Evolutionary conservation across 2,113 vertebrate species (phyloP).

Genomic region (Gnathonemus echidnorhynchus): DNA sequence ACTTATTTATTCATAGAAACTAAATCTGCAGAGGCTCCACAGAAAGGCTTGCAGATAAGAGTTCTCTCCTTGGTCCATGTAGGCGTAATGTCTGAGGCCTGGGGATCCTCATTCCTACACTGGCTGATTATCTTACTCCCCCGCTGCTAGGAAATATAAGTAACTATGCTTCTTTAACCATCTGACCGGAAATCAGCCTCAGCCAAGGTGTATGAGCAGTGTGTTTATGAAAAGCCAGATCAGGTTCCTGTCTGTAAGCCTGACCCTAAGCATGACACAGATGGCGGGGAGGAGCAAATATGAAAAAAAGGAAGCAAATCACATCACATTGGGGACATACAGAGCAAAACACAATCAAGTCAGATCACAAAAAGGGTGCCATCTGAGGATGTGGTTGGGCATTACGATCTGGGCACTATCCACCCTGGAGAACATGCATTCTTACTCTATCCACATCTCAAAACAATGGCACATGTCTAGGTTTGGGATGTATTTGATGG

Average conservation of each 20-base stretch:
- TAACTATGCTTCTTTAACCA: background rate
- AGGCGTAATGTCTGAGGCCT: background rate
- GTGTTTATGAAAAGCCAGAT: background rate
- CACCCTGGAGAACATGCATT: background rate
- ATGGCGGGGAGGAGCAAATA: background rate
- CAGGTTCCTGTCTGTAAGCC: background rate
- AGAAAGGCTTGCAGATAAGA: background rate
- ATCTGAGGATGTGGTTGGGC: background rate
- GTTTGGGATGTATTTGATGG: background rate
- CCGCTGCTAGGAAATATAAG: background rate
- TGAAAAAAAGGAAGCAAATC: background rate
- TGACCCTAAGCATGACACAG: background rate
- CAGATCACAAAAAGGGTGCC: background rate
- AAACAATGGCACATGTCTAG: background rate
- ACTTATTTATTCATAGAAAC: constrained; percentile 3
- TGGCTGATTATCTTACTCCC: background rate
- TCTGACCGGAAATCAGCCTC: background rate
- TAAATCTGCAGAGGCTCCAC: background rate
- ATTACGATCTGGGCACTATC: background rate
- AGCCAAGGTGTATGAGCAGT: background rate
- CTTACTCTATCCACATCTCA: background rate
- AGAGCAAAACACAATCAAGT: background rate
- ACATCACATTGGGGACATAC: background rate
- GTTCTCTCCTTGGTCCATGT: background rate
- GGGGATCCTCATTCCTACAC: background rate